Evolutionary conservation across 2,113 vertebrate species (phyloP), one percentile per base, ranked within the genome.

Genomic region (Geothlypis trichas): DNA sequence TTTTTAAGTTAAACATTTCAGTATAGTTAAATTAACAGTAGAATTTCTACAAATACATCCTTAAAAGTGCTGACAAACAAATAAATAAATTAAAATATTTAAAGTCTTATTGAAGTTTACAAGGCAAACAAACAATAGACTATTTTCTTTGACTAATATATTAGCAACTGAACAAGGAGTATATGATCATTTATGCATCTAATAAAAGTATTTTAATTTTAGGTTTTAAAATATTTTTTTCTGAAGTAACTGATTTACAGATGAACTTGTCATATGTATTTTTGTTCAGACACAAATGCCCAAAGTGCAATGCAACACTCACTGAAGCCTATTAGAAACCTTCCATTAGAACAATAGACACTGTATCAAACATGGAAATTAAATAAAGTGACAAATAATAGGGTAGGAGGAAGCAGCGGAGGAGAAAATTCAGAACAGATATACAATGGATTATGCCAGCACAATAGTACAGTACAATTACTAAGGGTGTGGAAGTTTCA

Each of bases 361-460:
- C 51, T 69, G 11, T 79, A 91, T 81, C 91, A 94, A 76, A 76
- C 46, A 73, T 3, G 85, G 57, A 67, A 84, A 96, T 93, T 93
- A 91, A 79, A 95, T 77, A 92, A 96, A 89, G 37, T 82, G 52
- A 90, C 58, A 96, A 96, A 95, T 93, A 87, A 79, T 41, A 94
- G 72, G 44, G 49, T 75, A 54, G 37, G 35, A 83, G 58, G 67
- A 89, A 87, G 67, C 37, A 89, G 46, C 76, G 68, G 65, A 95
- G 57, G 65, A 71, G 66, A 93, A 89, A 93, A 96, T 83, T 93
- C 55, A 68, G 62, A 93, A 75, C 81, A 84, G 94, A 83, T 83
- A 74, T n/a, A 47, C 13, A 76, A 37, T 69, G 35, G n/a, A 31
- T 93, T 84, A 74, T 69, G 87, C 49, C 67, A 89, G 47, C 13